Percentiles rank a stretch among this genome's conserved stretches.
Evolutionary conservation across 2,113 vertebrate genomes (phyloP).

Genomic region (Neomonachus schauinslandi): DNA sequence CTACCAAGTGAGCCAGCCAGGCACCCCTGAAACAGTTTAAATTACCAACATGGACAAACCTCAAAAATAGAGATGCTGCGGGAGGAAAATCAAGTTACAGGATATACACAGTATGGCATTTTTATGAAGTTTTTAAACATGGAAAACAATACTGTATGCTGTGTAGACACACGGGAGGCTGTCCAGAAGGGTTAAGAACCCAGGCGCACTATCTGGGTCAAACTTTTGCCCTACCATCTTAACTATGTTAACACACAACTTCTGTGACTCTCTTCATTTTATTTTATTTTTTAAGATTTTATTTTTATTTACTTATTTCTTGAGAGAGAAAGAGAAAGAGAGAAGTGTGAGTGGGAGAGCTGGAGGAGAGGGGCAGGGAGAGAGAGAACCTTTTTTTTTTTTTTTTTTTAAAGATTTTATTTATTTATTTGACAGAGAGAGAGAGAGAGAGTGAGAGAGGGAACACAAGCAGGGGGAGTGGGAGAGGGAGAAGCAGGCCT

Average conservation of each 20-base stretch:
- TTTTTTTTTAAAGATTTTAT: too few relatives aligned
- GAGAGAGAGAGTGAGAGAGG: too few relatives aligned
- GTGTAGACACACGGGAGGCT: not conserved
- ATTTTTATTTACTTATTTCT: not conserved
- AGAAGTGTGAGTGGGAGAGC: not conserved
- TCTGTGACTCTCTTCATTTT: not conserved
- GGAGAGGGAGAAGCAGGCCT: too few relatives aligned
- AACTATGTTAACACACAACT: not conserved
- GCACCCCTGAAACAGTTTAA: not conserved
- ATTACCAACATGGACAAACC: not conserved
- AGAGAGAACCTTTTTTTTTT: not conserved
- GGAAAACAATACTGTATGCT: not conserved
- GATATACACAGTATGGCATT: accelerated
- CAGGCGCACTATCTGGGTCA: not conserved
- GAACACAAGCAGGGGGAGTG: too few relatives aligned
- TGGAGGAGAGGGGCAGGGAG: not conserved
- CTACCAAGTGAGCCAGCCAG: not conserved
- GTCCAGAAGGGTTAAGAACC: not conserved
- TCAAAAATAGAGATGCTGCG: not conserved
- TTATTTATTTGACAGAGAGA: too few relatives aligned
- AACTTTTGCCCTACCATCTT: not conserved
- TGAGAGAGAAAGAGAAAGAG: not conserved
- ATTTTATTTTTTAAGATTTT: not conserved
- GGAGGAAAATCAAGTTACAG: not conserved
- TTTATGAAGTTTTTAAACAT: not conserved